Evolutionary conservation across 2,113 vertebrate species (phyloP).

Genomic region (Atlantisia rogersi): DNA sequence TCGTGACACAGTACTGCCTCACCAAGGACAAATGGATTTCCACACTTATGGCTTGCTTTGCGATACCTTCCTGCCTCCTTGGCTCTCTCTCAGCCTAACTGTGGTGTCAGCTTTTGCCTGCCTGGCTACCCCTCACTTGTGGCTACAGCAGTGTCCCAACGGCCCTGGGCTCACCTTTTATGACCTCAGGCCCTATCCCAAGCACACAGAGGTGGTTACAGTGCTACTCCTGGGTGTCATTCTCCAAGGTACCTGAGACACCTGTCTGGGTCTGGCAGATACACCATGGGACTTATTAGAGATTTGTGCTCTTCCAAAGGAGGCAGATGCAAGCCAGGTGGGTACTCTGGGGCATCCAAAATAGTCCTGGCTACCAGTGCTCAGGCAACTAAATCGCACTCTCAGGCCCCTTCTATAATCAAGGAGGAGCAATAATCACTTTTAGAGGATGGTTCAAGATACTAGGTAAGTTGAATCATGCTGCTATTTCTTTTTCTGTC

Average conservation of each 20-base stretch:
- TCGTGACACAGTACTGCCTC: rapidly evolving
- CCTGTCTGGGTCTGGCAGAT: not conserved
- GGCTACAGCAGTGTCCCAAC: not conserved
- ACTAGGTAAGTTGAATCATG: constrained; percentile 2
- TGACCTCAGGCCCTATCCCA: not conserved
- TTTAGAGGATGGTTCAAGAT: not conserved
- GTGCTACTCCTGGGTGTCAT: not conserved
- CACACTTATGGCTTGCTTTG: not conserved
- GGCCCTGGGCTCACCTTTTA: rapidly evolving
- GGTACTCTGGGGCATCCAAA: not conserved
- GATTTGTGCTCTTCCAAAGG: not conserved
- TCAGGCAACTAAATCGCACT: not conserved
- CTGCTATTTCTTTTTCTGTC: constrained; percentile 34
- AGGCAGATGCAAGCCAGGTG: not conserved
- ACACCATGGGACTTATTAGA: not conserved
- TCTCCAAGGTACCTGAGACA: not conserved
- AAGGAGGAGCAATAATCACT: not conserved
- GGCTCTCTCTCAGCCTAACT: not conserved
- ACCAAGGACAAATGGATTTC: not conserved
- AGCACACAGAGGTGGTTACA: not conserved
- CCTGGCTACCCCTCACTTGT: rapidly evolving
- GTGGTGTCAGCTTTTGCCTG: not conserved
- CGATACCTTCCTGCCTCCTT: not conserved
- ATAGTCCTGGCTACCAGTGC: not conserved
- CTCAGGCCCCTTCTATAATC: not conserved